A percentile compares a stretch with the other conserved stretches of the same genome.
These are phyloP conservation scores for Leptocoma aspasia DNA, from an alignment of 2,113 vertebrate genomes.

Conservation along the genomic window DNA sequence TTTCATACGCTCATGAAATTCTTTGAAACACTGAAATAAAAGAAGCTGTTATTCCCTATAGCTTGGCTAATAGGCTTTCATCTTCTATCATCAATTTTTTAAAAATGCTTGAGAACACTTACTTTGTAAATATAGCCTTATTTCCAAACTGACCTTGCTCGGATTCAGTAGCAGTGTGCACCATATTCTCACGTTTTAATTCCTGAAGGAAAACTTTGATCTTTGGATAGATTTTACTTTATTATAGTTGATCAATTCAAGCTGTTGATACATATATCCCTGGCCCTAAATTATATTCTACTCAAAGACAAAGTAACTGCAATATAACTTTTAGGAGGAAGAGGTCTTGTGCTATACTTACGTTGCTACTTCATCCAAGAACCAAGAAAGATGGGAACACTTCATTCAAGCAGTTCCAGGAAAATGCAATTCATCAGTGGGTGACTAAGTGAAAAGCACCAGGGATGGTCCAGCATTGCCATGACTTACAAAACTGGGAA, in stretches of 20 bases:
- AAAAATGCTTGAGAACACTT: constrained; percentile 31
- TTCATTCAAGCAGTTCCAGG: background rate
- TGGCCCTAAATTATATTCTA: background rate
- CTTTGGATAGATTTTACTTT: constrained; percentile 1
- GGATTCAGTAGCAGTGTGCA: background rate
- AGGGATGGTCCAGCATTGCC: background rate
- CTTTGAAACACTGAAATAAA: constrained; percentile 59
- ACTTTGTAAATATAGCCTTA: background rate
- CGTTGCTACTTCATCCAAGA: background rate
- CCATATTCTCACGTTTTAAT: background rate
- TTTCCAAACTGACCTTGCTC: background rate
- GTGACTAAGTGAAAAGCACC: constrained; percentile 8
- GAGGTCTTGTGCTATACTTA: background rate
- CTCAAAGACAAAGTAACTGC: background rate
- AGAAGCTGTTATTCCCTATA: constrained; percentile 43
- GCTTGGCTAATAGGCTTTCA: constrained; percentile 30
- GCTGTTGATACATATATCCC: background rate
- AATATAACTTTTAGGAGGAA: background rate
- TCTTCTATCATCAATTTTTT: constrained; percentile 16
- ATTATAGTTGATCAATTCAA: background rate
- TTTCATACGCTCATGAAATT: constrained; percentile 16
- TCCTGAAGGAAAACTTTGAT: constrained; percentile 41
- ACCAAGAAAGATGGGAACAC: background rate
- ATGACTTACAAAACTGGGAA: background rate
- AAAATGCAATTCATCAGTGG: background rate